These are phyloP conservation scores for Trochalopteron elliotii DNA, from an alignment of 2,113 vertebrate species.

Conservation along the genomic window DNA sequence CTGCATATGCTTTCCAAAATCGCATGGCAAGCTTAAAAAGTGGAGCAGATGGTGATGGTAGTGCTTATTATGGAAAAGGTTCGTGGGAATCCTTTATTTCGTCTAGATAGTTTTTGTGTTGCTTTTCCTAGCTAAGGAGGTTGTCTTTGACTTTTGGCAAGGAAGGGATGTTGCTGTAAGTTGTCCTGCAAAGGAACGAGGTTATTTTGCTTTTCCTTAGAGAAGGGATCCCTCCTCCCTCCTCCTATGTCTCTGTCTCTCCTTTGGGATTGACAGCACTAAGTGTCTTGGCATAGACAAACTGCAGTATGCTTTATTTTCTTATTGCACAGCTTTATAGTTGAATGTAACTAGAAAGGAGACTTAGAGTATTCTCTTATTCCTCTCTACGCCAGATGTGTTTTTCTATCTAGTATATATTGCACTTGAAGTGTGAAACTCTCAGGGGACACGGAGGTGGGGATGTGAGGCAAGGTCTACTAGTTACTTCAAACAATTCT, in stretches of 20 bases:
- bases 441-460: constrained; percentile 20
- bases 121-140: not conserved
- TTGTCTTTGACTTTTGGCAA: not conserved
- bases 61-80: not conserved
- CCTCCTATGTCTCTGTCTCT: not conserved
- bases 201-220: not conserved
- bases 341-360: not conserved
- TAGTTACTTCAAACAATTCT: constrained; percentile 61
- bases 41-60: constrained; percentile 31
- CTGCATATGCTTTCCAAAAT: constrained; percentile 12
- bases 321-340: not conserved
- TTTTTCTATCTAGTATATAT: not conserved
- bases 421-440: constrained; percentile 48
- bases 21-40: not conserved
- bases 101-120: not conserved
- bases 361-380: not conserved
- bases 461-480: constrained; percentile 35
- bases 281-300: not conserved
- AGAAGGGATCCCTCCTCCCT: not conserved
- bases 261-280: not conserved
- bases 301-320: not conserved
- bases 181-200: not conserved
- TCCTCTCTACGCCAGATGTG: not conserved
- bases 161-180: not conserved
- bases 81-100: constrained; percentile 25